Evolutionary conservation across 2,797 vertebrate species (phyloP), one percentile per base, ranked within the genome.

Genomic region (Rachycentron canadum): DNA sequence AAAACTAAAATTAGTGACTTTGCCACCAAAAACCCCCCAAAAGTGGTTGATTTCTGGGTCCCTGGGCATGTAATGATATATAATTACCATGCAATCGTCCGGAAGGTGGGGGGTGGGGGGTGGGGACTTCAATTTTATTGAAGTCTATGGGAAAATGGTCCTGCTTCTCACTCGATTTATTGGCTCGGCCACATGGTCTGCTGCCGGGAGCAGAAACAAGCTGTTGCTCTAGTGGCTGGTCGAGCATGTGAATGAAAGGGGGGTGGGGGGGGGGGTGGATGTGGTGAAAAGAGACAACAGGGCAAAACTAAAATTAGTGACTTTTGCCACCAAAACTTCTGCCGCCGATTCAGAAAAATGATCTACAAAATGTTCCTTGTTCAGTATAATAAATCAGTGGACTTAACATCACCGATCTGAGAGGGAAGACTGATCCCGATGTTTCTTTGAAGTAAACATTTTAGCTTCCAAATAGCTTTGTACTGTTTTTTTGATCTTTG

Each of bases 401-500:
- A 58, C 8, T 17, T 14, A 6, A 34, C 4, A 1, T 41, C 45
- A 21, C 41, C n/a, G 23, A 23, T 78, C 40, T 32, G 3, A 14
- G 17, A 26, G 25, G 10, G 28, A 64, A 28, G 1, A 32, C 23
- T 58, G 61, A 58, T 60, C 52, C 41, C 3, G 4, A 16, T 47
- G 25, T 26, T 36, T 41, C 56, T 70, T n/a, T 59, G 47, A 76
- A 62, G 62, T 76, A 78, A 79, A 84, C 73, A 79, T 57, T 55
- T 63, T 34, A 34, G 32, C 45, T 69, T 28, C 65, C 55, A 56
- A 63, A 70, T 47, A 43, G 65, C 25, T 73, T 58, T 63, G 1
- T 0, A 0, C 5, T 10, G n/a, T n/a, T 40, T 82, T 47, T 63
- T 66, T 73, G 73, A 85, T 77, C 80, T 88, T 70, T 84, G 82